Base-by-base conservation (phyloP, 2,113 vertebrate species). In the Tachysurus fulvidraco region DNA sequence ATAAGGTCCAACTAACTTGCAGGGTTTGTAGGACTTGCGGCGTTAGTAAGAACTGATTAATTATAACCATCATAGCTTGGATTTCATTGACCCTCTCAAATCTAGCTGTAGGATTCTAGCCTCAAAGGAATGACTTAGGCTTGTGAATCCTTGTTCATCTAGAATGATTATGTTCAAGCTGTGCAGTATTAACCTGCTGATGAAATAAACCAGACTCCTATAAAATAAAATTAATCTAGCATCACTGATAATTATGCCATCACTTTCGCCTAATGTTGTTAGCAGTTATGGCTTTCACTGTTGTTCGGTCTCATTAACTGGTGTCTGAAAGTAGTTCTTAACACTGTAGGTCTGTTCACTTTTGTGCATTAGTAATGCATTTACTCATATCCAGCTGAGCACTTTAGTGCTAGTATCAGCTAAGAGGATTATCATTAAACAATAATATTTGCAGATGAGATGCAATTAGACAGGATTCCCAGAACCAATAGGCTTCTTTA, bases 151-250 rank as follows among this genome's bases (percentile, higher is more conserved):
- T 30, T 83, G 46, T 71, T 71, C 50, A 55, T 71, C 52, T 25
- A 83, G 23, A 83, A 71, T n/a, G 65, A 71, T 41, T 71, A 71
- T 21, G 55, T 13, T 83, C 17, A 83, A 83, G 50, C 52, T 83
- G 50, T 55, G 65, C 46, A 83, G 78, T 69, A 55, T 83, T 83
- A 83, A 71, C n/a, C 64, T 69, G n/a, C 65, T 67, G 46, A 83
- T 83, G 64, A 83, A 91, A 89, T 79, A 87, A 83, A 78, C 69
- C 77, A 79, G 85, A 60, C 52, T 90, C 80, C 64, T 87, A 90
- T 84, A 65, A 90, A 36, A 83, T 78, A 14, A 84, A 88, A 88
- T 91, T 88, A 76, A 84, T 84, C 64, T 62, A 77, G 5, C 5
- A 84, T 60, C 59, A 71, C 36, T 84, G 55, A 23, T 67, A 91